Evolutionary conservation across 2,888 invertebrate species (phyloP), one percentile per base, ranked within the genome.

Genomic region (Synanthedon formicaeformis): DNA sequence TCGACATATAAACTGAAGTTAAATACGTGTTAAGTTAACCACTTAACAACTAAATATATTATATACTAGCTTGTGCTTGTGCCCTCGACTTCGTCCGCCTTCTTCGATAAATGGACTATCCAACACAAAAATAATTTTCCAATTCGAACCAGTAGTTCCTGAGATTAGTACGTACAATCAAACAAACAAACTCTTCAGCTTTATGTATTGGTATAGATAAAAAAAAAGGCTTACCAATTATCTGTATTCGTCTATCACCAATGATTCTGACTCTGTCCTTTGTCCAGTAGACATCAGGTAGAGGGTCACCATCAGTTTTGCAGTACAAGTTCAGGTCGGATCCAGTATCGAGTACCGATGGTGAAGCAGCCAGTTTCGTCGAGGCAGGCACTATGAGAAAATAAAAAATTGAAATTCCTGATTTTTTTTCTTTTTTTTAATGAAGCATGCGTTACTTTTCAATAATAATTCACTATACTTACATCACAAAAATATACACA

Each of bases 201-300:
- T 18, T 18, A 18, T 18, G 3, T 18, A 18, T 18, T 18, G 18
- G 2, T 18, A 23, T 23, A 23, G 5, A 23, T 23, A 1, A 23
- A 27, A 34, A 34, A 10, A 34, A 34, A 6, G 41, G 11, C 57
- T 61, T 79, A 94, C 94, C 91, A 61, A 91, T 90, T 62, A 94
- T 90, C 64, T 89, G 88, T 54, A 92, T 81, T 57, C 91, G 89
- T 52, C 90, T 90, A 53, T 86, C 88, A 34, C 88, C 63, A 40
- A 74, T 61, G 12, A 96, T 67, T 2, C 79, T 85, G 40, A 78
- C 75, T 50, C 91, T 90, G 71, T 96, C 92, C 78, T 95, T 96
- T 74, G 90, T 93, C 97, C 97, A 97, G 55, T 89, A 83, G 3
- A 96, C 93, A 58, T 88, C 85, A 3, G 96, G 95, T 53, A 86